phyloP scores from a whole-genome alignment of 2,113 vertebrate genomes.

The Bufo gargarizans region DNA sequence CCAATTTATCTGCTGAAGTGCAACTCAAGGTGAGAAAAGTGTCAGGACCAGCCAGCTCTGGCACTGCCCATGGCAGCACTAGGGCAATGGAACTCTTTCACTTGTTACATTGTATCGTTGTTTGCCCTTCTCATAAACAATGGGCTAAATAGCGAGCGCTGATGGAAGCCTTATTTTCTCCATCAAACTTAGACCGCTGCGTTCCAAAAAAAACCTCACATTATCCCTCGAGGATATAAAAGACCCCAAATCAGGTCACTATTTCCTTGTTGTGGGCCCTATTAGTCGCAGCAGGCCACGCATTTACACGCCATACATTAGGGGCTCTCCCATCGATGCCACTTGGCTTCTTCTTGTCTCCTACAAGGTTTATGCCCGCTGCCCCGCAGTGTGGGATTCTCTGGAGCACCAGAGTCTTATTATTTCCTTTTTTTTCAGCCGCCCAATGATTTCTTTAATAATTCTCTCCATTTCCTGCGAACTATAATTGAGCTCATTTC shows the following conservation, averaged over 20 bases:
- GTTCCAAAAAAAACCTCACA: neutral
- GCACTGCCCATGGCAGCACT: neutral
- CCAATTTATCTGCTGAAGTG: neutral
- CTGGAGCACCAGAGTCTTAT: conserved; percentile 4
- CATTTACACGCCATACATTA: neutral
- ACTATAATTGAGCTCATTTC: conserved; percentile 54
- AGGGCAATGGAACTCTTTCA: neutral
- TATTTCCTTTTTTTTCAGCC: conserved; percentile 7
- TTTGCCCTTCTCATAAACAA: neutral
- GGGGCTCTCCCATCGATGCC: neutral
- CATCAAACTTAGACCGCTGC: neutral
- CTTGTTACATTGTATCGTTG: neutral
- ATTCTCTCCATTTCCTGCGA: conserved; percentile 51
- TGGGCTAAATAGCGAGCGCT: neutral
- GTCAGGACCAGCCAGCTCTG: neutral
- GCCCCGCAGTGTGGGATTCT: neutral
- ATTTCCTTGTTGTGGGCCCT: too few relatives aligned
- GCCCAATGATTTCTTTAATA: conserved; percentile 53
- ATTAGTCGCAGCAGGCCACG: neutral
- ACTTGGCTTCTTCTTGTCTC: neutral
- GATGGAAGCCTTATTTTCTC: neutral
- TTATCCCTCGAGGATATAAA: neutral
- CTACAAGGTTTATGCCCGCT: neutral
- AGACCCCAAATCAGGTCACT: neutral
- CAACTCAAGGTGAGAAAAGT: neutral